A percentile compares a stretch with the other conserved stretches of the same genome.
These are phyloP conservation scores for Ceyx erithaca DNA, from an alignment of 2,797 vertebrate genomes.

Conservation along the genomic window DNA sequence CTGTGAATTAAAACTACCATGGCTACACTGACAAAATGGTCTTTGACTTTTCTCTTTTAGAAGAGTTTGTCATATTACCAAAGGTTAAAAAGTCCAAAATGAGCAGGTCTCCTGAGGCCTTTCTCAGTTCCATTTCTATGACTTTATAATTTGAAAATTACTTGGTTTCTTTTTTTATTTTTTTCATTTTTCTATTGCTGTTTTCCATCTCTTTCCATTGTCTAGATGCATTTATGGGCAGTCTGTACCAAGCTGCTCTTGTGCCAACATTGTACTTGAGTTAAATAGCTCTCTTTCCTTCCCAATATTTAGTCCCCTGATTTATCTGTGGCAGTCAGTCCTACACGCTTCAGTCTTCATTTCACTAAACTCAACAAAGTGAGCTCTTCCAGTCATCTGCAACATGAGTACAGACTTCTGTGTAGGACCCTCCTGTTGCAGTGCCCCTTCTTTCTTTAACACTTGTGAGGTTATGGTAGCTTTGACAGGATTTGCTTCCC, in stretches of 20 bases:
- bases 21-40: background rate
- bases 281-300: slow-evolving; percentile 40
- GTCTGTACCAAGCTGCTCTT: slow-evolving; percentile 50
- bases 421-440: background rate
- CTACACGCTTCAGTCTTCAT: slow-evolving; percentile 12
- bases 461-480: background rate
- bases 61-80: background rate
- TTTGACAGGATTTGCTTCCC: background rate
- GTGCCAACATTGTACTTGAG: slow-evolving; percentile 61
- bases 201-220: slow-evolving; percentile 50
- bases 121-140: slow-evolving; percentile 16
- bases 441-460: background rate
- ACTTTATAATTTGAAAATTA: slow-evolving; percentile 40
- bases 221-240: slow-evolving; percentile 50
- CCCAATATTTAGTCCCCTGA: background rate
- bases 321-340: slow-evolving; percentile 1
- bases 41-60: slow-evolving; percentile 15
- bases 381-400: background rate
- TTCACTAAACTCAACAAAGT: background rate
- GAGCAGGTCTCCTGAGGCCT: background rate
- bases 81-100: background rate
- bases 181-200: background rate
- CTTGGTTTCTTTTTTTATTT: background rate
- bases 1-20: slow-evolving; percentile 2
- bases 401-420: background rate